Conservation (phyloP, 1,140 invertebrate genomes). For the Lepidurus couesii region DNA sequence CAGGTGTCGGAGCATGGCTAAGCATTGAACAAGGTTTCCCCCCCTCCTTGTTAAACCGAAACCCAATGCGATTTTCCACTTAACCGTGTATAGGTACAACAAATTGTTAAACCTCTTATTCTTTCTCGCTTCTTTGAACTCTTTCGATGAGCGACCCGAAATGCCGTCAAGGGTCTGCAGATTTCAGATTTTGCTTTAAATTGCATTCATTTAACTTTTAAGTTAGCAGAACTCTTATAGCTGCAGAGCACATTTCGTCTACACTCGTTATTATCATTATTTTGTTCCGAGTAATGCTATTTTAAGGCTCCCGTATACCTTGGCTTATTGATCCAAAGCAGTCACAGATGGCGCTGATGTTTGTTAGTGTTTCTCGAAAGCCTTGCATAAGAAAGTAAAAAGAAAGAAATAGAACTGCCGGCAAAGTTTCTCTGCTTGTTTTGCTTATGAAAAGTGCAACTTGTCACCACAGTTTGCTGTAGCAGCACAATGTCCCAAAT, state of each 20-base stretch:
- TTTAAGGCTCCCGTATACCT: too few species aligned
- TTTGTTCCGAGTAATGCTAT: too few species aligned
- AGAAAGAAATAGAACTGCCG: too few species aligned
- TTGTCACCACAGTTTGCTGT: too few species aligned
- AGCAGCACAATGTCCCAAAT: too few species aligned
- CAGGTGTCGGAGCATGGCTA: conserved; percentile 5
- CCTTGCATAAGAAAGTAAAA: too few species aligned
- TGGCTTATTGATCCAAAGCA: too few species aligned
- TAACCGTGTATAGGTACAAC: conserved; percentile 15
- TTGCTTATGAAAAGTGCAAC: too few species aligned
- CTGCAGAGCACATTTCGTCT: background rate
- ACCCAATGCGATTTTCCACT: conserved; percentile 17
- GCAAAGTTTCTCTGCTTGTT: too few species aligned
- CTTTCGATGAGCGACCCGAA: background rate
- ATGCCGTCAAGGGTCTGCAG: background rate
- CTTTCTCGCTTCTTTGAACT: background rate
- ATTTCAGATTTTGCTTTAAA: background rate
- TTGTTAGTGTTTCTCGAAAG: too few species aligned
- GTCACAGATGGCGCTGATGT: too few species aligned
- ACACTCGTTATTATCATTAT: background rate
- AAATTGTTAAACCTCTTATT: background rate
- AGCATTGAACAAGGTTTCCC: background rate
- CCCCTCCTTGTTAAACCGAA: background rate
- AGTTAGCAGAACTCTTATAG: background rate
- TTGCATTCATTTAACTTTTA: background rate